Evolutionary conservation across 2,888 invertebrate species (phyloP).

Genomic region (Biston betularia): DNA sequence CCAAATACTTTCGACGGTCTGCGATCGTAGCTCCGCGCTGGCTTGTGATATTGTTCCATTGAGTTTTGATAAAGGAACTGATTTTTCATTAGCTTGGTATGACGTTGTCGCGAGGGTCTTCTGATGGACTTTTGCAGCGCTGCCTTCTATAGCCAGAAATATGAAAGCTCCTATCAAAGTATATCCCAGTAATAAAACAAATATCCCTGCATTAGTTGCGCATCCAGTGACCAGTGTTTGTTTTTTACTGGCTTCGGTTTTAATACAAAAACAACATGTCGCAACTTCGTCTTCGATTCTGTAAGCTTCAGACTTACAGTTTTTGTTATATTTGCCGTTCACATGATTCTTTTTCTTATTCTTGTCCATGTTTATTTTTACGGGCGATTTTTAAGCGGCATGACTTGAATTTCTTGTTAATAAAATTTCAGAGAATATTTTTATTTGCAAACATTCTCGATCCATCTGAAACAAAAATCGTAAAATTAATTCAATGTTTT

Average conservation of each 20-base stretch:
- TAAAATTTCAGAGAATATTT: constrained; percentile 29
- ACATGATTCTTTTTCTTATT: constrained; percentile 77
- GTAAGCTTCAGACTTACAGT: constrained; percentile 72
- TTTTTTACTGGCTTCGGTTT: constrained; percentile 80
- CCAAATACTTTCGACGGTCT: constrained; percentile 96
- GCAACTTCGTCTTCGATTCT: constrained; percentile 73
- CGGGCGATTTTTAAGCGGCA: constrained; percentile 45
- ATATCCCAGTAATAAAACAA: constrained; percentile 92
- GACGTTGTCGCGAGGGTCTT: constrained; percentile 82
- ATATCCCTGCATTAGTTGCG: constrained; percentile 93
- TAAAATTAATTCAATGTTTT: constrained; percentile 39
- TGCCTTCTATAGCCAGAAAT: constrained; percentile 94
- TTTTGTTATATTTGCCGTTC: constrained; percentile 82
- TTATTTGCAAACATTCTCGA: constrained; percentile 28
- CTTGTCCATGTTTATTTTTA: constrained; percentile 73
- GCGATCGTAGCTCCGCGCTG: constrained; percentile 77
- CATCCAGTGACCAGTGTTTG: constrained; percentile 87
- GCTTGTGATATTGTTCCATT: constrained; percentile 76
- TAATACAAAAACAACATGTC: constrained; percentile 81
- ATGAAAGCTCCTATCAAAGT: constrained; percentile 91
- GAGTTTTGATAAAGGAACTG: constrained; percentile 66
- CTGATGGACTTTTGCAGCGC: constrained; percentile 82
- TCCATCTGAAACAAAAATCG: constrained; percentile 45
- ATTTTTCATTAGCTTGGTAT: constrained; percentile 76
- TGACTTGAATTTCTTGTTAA: constrained; percentile 36